phyloP scores from a whole-genome alignment of 2,888 invertebrate species.

The Dicyrtomina minuta region DNA sequence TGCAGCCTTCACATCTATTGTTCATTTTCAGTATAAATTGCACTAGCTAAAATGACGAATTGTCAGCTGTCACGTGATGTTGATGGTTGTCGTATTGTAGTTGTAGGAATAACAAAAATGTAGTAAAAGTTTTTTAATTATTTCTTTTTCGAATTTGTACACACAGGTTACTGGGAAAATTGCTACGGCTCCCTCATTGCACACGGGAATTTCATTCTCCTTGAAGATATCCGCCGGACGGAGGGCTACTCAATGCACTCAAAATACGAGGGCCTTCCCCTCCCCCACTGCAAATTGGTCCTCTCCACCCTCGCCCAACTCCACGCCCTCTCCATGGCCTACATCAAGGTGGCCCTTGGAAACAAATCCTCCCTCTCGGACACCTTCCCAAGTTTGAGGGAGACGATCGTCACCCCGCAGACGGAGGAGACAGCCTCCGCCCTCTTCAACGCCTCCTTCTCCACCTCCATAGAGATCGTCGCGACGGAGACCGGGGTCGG shows the following conservation, averaged over 20 bases:
- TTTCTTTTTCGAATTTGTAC: no score
- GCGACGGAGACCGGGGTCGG: slow-evolving; percentile 18
- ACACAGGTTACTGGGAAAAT: slow-evolving; percentile 25
- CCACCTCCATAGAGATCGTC: slow-evolving; percentile 12
- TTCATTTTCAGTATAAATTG: no score
- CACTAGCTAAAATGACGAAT: no score
- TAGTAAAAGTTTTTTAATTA: no score
- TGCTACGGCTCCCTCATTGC: slow-evolving; percentile 6
- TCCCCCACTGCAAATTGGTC: slow-evolving; percentile 32
- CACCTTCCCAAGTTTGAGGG: slow-evolving; percentile 29
- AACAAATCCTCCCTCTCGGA: slow-evolving; percentile 20
- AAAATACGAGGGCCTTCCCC: slow-evolving; percentile 26
- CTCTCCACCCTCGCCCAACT: slow-evolving; percentile 28
- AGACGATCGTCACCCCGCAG: slow-evolving; percentile 24
- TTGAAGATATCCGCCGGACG: slow-evolving; percentile 25
- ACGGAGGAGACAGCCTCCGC: slow-evolving; percentile 10
- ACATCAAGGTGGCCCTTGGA: slow-evolving; percentile 19
- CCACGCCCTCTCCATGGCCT: slow-evolving; percentile 35
- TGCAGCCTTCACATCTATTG: no score
- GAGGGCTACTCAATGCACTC: slow-evolving; percentile 26
- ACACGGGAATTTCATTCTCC: slow-evolving; percentile 30
- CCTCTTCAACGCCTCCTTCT: slow-evolving; percentile 21
- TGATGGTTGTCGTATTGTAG: no score
- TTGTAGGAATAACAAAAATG: no score
- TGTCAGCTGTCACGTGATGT: no score